A percentile compares a stretch with the other conserved stretches of the same genome.
These are phyloP conservation scores for Arenaria interpres DNA, from an alignment of 2,113 vertebrate genomes.

Conservation along the genomic window DNA sequence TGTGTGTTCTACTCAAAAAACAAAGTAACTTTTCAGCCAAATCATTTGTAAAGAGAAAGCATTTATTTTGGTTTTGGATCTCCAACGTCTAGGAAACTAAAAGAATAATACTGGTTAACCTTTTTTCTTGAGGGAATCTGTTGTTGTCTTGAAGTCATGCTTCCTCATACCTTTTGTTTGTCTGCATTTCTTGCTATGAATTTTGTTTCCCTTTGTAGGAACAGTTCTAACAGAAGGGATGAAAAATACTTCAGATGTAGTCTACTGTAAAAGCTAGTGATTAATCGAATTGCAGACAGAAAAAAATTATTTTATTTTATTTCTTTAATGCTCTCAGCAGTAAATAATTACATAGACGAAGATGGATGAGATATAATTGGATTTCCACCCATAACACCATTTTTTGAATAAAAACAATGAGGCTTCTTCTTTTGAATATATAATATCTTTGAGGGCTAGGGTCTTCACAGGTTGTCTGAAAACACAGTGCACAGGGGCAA, in stretches of 20 bases:
- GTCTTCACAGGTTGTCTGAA: background rate
- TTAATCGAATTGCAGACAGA: background rate
- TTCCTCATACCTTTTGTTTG: background rate
- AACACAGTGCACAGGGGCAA: background rate
- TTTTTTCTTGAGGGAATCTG: background rate
- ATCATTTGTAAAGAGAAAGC: background rate
- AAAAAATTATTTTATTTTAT: background rate
- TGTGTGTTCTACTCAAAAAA: accelerated
- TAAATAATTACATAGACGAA: background rate
- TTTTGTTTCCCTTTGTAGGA: background rate
- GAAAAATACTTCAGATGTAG: background rate
- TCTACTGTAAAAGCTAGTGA: background rate
- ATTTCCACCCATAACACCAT: background rate
- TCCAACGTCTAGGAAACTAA: background rate
- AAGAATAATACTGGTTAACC: background rate
- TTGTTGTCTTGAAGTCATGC: background rate
- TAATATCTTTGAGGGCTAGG: background rate
- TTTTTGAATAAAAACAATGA: background rate
- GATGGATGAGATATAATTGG: background rate
- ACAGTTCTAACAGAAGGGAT: background rate
- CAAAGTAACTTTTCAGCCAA: background rate
- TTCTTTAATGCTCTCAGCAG: background rate
- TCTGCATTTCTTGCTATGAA: background rate
- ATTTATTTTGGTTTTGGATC: background rate
- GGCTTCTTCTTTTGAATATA: background rate